Base-by-base conservation (phyloP, 2,888 invertebrate species). In the Bhutanitis thaidina region DNA sequence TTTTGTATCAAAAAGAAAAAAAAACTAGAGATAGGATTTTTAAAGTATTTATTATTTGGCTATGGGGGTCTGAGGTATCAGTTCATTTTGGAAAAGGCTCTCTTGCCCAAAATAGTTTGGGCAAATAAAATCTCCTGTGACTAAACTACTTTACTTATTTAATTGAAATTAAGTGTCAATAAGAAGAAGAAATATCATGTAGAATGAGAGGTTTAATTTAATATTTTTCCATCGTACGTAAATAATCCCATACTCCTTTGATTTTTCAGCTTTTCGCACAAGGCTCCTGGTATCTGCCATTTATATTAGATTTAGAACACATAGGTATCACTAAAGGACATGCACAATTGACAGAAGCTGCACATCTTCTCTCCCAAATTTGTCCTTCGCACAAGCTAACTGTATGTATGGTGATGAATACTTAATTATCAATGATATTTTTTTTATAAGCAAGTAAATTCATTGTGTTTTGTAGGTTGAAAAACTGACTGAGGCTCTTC, bases 281-380 rank as follows among this genome's bases (percentile, higher is more conserved):
- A 83, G 93, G 95, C 63, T 91, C 93, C 36, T 92, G 93, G 73
- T 95, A 95, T 69, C 91, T 93, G 32, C 93, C 93, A 53, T 96
- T 96, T 77, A 94, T 96, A 76, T 91, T 96, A 70, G 96, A 97
- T 77, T 86, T 98, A 63, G 96, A 97, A 65, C 97, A 97, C 75
- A 85, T 97, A 62, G 98, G 98, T 38, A 95, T 96, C 69, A 92
- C 93, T 47, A 91, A 97, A 65, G 93, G 93, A 59, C 94, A 96
- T 69, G 92, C 94, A 13, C 93, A 93, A 50, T 86, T 98, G 58
- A 92, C 96, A 35, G 98, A 98, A 71, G 95, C 95, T 36, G 95
- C 95, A 1, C 92, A 96, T 64, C 91, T 93, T 50, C 90, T 97
- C 16, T 90, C 96, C 37, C 94, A 94, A 74, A 90, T 96, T 55